These are phyloP conservation scores for Heliconius cydno DNA, from an alignment of 2,888 invertebrate genomes.

Conservation along the genomic window DNA sequence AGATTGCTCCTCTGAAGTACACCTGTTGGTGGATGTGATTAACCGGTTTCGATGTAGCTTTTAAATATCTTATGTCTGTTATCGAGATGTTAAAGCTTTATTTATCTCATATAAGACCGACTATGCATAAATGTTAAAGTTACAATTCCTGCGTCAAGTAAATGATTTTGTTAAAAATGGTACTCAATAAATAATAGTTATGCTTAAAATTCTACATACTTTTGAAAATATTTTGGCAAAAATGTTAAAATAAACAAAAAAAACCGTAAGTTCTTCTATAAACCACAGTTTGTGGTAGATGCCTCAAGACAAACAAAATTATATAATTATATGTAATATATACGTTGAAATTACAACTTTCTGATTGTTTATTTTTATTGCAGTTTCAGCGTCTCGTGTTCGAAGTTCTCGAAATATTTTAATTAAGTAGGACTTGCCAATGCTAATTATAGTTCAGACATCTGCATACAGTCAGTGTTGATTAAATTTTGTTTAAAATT, in stretches of 20 bases:
- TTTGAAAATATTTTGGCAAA: no score
- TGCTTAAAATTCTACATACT: no score
- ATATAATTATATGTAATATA: background rate
- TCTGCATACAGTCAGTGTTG: constrained; percentile 1
- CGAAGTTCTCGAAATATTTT: constrained; percentile 20
- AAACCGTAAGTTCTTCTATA: no score
- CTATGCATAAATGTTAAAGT: background rate
- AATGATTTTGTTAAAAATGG: background rate
- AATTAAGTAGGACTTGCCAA: constrained; percentile 17
- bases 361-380: constrained; percentile 18
- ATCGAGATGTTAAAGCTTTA: background rate
- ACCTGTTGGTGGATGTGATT: constrained; percentile 16
- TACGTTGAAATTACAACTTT: constrained; percentile 13
- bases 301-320: background rate
- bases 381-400: background rate
- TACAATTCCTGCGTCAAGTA: background rate
- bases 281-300: no score
- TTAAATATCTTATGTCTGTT: background rate
- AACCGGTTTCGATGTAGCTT: constrained; percentile 14
- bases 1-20: constrained; percentile 18
- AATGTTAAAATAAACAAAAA: no score
- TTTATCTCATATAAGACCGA: background rate
- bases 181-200: no score
- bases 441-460: constrained; percentile 19
- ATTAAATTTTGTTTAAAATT: background rate